Evolutionary conservation across 2,797 vertebrate species (phyloP), one percentile per base, ranked within the genome.

Genomic region (Botia kubotai): DNA sequence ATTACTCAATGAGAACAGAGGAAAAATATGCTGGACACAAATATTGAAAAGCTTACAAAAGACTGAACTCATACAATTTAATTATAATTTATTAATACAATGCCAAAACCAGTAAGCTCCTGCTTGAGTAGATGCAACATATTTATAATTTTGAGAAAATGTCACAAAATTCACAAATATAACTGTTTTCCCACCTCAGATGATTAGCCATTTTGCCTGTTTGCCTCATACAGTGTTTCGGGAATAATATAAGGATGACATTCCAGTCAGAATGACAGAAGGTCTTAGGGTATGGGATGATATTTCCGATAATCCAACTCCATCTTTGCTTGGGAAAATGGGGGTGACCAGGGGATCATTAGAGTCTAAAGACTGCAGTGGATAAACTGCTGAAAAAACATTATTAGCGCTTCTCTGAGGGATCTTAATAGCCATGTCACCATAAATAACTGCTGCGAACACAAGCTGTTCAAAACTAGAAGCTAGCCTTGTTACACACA

Each of bases 261-360:
- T 84, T 85, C 65, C 80, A 62, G 58, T 36, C 55, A 84, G 73
- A 82, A 50, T 72, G 82, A 84, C 70, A 82, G 80, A 36, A 66
- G 71, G 72, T 73, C 39, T 75, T 63, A 85, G 79, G 72, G 65
- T 69, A 33, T 75, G 69, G 70, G 81, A 81, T 73, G 78, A 86
- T 83, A 50, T 84, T 80, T 71, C 75, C 16, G 2, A 65, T 81
- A 65, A 82, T 79, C 84, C 71, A 78, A 83, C 86, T 85, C 81
- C 62, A 71, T 80, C 82, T 83, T 83, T 72, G 72, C 77, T 70
- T 82, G 75, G 72, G 79, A 84, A 81, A 86, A 83, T 83, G 79
- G 74, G 81, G 82, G 79, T 65, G 74, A 84, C 70, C 77, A 67
- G 77, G 81, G 78, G 77, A 81, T 86, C 85, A 86, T 86, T 86